These are phyloP conservation scores for Meghimatium bilineatum DNA, from an alignment of 2,888 invertebrate species.

Conservation along the genomic window DNA sequence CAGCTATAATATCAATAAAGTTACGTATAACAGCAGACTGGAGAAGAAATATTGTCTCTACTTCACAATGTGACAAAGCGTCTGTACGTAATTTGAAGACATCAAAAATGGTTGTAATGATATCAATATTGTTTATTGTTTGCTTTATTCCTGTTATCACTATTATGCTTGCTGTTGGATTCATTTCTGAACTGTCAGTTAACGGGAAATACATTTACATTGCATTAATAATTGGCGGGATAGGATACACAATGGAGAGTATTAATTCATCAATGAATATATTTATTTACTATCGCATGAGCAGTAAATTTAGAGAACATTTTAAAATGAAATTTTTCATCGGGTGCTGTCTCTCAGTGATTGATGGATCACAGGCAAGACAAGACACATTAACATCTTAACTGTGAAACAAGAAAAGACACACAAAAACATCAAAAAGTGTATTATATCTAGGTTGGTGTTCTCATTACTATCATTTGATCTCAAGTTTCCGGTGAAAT, in stretches of 20 bases:
- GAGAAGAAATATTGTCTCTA: neutral
- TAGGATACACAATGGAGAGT: neutral
- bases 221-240: neutral
- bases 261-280: conserved; percentile 17
- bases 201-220: neutral
- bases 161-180: neutral
- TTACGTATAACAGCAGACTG: neutral
- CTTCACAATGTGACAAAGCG: neutral
- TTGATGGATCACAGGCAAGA: too few species aligned
- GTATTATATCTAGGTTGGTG: too few species aligned
- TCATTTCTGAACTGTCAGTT: neutral
- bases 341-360: too few species aligned
- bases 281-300: conserved; percentile 20
- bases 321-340: too few species aligned
- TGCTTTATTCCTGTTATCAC: conserved; percentile 1
- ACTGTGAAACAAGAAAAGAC: too few species aligned
- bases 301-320: neutral
- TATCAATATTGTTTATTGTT: neutral
- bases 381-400: too few species aligned
- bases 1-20: neutral
- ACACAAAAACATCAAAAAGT: too few species aligned
- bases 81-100: neutral
- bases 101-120: conserved; percentile 10
- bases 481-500: too few species aligned
- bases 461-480: too few species aligned